A percentile compares a stretch with the other conserved stretches of the same genome.
phyloP scores from a whole-genome alignment of 2,797 vertebrate genomes.

The Acanthopagrus latus region DNA sequence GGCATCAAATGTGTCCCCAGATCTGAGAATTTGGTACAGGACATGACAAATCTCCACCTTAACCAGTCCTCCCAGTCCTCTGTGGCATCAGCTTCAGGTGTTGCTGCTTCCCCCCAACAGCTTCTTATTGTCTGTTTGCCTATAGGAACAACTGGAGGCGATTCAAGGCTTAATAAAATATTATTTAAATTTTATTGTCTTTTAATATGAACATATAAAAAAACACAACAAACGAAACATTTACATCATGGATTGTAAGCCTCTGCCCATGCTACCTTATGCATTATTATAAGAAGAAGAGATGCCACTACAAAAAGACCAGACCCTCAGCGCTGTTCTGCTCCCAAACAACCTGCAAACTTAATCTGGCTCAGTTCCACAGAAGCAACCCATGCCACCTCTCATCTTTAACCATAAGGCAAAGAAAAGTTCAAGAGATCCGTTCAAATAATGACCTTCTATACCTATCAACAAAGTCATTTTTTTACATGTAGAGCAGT shows the following conservation, averaged over 20 bases:
- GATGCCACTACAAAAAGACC: constrained; percentile 77
- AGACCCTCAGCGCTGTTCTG: constrained; percentile 66
- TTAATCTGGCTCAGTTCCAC: constrained; percentile 75
- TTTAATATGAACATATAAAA: constrained; percentile 91
- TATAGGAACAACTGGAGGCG: constrained; percentile 84
- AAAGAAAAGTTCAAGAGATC: constrained; percentile 56
- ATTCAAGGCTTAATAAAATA: constrained; percentile 90
- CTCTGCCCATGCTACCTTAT: constrained; percentile 86
- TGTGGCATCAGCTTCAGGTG: constrained; percentile 65
- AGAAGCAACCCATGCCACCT: constrained; percentile 68
- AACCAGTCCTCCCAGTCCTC: constrained; percentile 62
- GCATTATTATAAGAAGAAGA: constrained; percentile 80
- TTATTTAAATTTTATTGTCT: constrained; percentile 89
- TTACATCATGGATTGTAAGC: constrained; percentile 88
- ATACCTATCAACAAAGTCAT: constrained; percentile 56
- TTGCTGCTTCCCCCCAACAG: constrained; percentile 67
- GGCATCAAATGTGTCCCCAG: constrained; percentile 78
- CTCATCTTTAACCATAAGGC: constrained; percentile 59
- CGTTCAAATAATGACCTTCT: constrained; percentile 65
- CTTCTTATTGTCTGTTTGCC: constrained; percentile 69
- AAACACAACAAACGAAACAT: constrained; percentile 84
- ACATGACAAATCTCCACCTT: constrained; percentile 68
- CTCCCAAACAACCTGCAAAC: constrained; percentile 76
- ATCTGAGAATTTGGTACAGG: constrained; percentile 79
- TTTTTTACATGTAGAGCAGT: constrained; percentile 59